Conservation (phyloP, 2,113 vertebrate species). For the Rhabdornis inornatus region DNA sequence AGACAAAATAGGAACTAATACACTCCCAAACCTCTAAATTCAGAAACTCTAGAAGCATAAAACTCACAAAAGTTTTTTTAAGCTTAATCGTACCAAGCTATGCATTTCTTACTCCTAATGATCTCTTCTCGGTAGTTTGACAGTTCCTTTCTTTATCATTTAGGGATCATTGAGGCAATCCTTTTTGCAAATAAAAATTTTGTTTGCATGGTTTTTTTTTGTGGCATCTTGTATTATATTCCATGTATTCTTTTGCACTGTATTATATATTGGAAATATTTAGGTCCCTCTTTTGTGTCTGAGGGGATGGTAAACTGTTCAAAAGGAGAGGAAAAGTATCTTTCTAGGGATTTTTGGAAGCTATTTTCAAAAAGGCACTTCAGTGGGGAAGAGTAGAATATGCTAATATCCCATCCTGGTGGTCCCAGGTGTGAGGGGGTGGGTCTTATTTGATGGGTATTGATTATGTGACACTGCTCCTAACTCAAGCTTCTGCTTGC, state of each 20-base stretch:
- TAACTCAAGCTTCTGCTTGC: neutral
- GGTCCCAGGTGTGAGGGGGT: neutral
- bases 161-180: neutral
- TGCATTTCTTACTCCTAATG: neutral
- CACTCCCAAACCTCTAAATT: neutral
- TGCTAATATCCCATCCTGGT: neutral
- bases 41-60: neutral
- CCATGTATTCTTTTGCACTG: neutral
- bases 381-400: neutral
- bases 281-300: neutral
- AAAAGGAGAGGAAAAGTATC: neutral
- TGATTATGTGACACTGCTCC: neutral
- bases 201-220: neutral
- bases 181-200: neutral
- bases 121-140: neutral
- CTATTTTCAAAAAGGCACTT: neutral
- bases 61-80: neutral
- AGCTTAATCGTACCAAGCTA: neutral
- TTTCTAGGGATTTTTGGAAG: neutral
- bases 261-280: neutral
- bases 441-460: neutral
- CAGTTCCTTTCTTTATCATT: neutral
- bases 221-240: neutral
- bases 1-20: neutral
- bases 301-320: neutral